Percentiles rank a stretch among this genome's conserved stretches.
These are phyloP conservation scores for Prionace glauca DNA, from an alignment of 2,797 vertebrate genomes.

Conservation along the genomic window DNA sequence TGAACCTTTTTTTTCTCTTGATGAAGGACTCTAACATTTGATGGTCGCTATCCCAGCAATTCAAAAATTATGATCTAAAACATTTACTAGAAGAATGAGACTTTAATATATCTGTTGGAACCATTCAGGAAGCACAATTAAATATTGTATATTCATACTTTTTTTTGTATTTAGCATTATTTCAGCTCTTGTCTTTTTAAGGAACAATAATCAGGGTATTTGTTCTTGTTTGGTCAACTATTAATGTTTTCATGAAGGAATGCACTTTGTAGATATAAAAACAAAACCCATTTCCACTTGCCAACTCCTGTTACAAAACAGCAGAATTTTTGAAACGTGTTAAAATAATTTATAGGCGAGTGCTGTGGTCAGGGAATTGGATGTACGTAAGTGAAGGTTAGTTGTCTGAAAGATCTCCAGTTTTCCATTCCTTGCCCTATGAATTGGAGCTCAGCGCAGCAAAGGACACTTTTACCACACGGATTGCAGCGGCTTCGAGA, in stretches of 20 bases:
- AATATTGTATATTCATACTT: neutral
- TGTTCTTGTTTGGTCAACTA: neutral
- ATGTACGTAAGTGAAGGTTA: neutral
- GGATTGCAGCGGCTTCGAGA: neutral
- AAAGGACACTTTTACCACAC: neutral
- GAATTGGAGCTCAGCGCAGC: neutral
- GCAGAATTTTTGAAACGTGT: neutral
- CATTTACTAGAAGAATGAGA: neutral
- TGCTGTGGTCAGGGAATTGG: neutral
- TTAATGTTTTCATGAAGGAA: neutral
- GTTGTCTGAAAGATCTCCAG: neutral
- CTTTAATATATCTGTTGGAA: neutral
- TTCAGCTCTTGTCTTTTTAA: neutral
- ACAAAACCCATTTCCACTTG: neutral
- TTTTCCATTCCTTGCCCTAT: neutral
- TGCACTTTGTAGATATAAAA: neutral
- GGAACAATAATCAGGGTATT: neutral
- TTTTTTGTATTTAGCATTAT: neutral
- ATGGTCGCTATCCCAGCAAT: neutral
- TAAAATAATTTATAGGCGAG: neutral
- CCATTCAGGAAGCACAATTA: neutral
- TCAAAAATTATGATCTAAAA: neutral
- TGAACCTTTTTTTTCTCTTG: neutral
- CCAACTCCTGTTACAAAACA: neutral
- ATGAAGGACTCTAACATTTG: neutral